These are phyloP conservation scores for Dendrocopos noguchii DNA, from an alignment of 2,113 vertebrate genomes.

Conservation along the genomic window DNA sequence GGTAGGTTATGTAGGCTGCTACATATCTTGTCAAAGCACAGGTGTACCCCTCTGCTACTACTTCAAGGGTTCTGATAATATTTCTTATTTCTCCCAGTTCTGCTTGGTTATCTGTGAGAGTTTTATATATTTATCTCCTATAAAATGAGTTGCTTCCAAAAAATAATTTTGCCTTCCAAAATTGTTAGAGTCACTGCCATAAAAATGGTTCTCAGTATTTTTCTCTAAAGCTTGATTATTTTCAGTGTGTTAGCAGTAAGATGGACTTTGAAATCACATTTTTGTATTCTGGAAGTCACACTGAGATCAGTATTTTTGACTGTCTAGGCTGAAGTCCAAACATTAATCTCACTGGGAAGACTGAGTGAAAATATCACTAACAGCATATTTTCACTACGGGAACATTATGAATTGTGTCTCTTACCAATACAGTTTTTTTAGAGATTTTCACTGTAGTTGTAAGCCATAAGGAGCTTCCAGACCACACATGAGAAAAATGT, in stretches of 20 bases:
- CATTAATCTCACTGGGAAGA: background rate
- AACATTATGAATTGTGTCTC: background rate
- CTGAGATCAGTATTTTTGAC: background rate
- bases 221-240: background rate
- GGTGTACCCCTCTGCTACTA: background rate
- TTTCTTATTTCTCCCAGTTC: background rate
- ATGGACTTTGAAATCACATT: background rate
- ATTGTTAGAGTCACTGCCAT: background rate
- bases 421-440: background rate
- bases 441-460: background rate
- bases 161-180: background rate
- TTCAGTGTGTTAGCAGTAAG: background rate
- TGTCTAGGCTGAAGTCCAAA: background rate
- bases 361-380: background rate
- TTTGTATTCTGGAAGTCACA: background rate
- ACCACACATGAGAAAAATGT: slow-evolving; percentile 2
- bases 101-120: background rate
- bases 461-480: background rate
- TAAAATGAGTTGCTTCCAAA: background rate
- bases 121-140: background rate
- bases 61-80: background rate
- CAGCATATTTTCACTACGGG: background rate
- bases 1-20: background rate
- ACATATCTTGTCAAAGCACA: background rate
- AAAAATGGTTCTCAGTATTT: background rate